These are phyloP conservation scores for Phenacoccus solenopsis DNA, from an alignment of 1,140 invertebrate genomes.

Conservation along the genomic window DNA sequence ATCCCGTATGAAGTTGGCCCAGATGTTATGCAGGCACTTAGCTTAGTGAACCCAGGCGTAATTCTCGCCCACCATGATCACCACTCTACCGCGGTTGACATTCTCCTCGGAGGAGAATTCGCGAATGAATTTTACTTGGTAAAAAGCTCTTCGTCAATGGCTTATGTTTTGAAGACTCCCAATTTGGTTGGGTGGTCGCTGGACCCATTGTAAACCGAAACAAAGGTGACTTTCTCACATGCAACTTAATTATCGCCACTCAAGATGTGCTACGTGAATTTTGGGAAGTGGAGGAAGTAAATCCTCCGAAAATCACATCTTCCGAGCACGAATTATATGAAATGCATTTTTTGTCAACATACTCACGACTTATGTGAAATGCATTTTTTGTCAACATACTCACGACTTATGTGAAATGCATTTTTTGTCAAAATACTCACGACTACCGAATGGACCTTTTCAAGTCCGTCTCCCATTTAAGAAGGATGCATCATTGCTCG, in stretches of 20 bases:
- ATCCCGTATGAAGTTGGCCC: neutral
- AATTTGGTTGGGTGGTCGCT: neutral
- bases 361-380: too few relatives aligned
- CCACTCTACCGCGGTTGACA: neutral
- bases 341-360: too few relatives aligned
- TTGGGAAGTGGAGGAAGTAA: conserved; percentile 12
- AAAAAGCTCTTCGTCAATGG: neutral
- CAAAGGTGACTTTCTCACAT: neutral
- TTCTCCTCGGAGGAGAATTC: neutral
- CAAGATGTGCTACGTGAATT: neutral
- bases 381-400: too few relatives aligned
- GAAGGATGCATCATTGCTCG: conserved; percentile 19
- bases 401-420: too few relatives aligned
- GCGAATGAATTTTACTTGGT: neutral
- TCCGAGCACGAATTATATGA: neutral
- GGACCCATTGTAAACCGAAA: neutral
- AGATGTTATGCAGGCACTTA: neutral
- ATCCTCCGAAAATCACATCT: neutral
- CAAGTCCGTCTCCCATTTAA: conserved; percentile 30
- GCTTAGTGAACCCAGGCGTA: neutral
- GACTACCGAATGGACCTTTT: conserved; percentile 19
- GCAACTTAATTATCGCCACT: neutral
- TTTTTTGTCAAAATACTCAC: neutral
- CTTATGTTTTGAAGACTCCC: neutral
- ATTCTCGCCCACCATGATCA: neutral